A percentile compares a stretch with the other conserved stretches of the same genome.
Conservation (phyloP, 2,888 invertebrate genomes). For the Taenaris catops region DNA sequence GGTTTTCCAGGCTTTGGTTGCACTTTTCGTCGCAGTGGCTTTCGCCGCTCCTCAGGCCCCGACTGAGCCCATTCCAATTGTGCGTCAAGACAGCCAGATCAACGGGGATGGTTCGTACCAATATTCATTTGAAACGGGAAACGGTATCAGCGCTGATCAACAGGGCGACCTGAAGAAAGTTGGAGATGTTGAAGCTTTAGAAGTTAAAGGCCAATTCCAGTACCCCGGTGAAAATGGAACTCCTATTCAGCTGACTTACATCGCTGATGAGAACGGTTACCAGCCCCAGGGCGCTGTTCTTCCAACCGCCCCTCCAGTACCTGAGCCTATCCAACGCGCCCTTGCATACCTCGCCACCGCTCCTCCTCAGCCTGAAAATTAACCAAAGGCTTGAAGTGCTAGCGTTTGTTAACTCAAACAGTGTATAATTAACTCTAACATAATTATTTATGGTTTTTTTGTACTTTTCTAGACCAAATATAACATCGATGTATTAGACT, state of each 20-base stretch:
- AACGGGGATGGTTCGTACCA: conserved; percentile 82
- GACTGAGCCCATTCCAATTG: conserved; percentile 68
- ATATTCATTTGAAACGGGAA: conserved; percentile 82
- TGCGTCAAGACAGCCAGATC: conserved; percentile 78
- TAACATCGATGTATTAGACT: too few species aligned
- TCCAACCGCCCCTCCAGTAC: conserved; percentile 86
- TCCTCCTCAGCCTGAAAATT: conserved; percentile 56
- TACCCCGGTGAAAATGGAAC: conserved; percentile 83
- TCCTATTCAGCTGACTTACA: conserved; percentile 82
- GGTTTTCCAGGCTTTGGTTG: conserved; percentile 64
- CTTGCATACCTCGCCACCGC: conserved; percentile 83
- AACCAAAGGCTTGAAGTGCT: conserved; percentile 2
- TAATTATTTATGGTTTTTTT: too few species aligned
- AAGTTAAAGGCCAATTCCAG: conserved; percentile 83
- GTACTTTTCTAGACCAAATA: too few species aligned
- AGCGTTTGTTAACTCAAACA: neutral
- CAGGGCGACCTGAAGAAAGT: conserved; percentile 80
- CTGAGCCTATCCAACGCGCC: conserved; percentile 83
- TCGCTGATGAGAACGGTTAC: conserved; percentile 86
- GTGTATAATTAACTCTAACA: too few species aligned
- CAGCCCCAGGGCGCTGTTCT: conserved; percentile 82
- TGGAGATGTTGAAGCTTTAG: conserved; percentile 73
- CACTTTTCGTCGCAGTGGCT: conserved; percentile 50
- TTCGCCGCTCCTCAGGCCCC: conserved; percentile 59
- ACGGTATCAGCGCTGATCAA: conserved; percentile 82